Evolutionary conservation across 2,888 invertebrate species (phyloP).

Genomic region (Rhingia campestris): DNA sequence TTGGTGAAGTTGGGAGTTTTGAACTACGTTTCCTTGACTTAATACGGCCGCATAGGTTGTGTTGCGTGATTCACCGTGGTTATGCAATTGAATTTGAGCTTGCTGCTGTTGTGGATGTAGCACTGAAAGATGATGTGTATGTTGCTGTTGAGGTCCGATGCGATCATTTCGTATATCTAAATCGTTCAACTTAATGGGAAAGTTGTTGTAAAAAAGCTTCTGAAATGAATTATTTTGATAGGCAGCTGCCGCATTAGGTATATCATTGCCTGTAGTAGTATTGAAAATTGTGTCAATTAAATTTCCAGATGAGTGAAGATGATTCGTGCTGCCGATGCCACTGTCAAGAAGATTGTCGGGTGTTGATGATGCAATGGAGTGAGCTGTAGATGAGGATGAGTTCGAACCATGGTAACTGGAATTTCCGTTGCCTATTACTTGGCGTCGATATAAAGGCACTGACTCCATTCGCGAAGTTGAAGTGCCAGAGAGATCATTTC

Average conservation of each 20-base stretch:
- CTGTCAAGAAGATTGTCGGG: conserved; percentile 77
- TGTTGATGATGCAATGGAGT: conserved; percentile 77
- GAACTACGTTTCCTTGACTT: conserved; percentile 79
- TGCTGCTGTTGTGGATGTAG: conserved; percentile 74
- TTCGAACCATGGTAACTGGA: conserved; percentile 74
- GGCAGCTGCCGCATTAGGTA: conserved; percentile 67
- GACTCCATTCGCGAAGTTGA: conserved; percentile 78
- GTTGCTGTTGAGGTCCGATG: conserved; percentile 63
- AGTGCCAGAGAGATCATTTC: conserved; percentile 69
- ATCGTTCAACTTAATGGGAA: conserved; percentile 78
- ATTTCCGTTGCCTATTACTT: conserved; percentile 81
- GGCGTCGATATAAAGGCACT: conserved; percentile 84
- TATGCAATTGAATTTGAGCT: conserved; percentile 65
- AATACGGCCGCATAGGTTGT: conserved; percentile 83
- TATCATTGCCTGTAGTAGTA: conserved; percentile 75
- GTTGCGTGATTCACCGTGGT: conserved; percentile 75
- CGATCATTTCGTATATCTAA: conserved; percentile 77
- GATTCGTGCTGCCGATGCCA: conserved; percentile 57
- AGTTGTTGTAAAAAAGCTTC: conserved; percentile 79
- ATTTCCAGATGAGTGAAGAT: conserved; percentile 77
- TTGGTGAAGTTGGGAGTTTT: conserved; percentile 73
- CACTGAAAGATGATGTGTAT: conserved; percentile 66
- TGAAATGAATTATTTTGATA: conserved; percentile 73
- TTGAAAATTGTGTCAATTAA: conserved; percentile 81
- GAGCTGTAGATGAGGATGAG: conserved; percentile 76